Conservation (phyloP, 2,797 vertebrate genomes). For the Aphelocoma californica region DNA sequence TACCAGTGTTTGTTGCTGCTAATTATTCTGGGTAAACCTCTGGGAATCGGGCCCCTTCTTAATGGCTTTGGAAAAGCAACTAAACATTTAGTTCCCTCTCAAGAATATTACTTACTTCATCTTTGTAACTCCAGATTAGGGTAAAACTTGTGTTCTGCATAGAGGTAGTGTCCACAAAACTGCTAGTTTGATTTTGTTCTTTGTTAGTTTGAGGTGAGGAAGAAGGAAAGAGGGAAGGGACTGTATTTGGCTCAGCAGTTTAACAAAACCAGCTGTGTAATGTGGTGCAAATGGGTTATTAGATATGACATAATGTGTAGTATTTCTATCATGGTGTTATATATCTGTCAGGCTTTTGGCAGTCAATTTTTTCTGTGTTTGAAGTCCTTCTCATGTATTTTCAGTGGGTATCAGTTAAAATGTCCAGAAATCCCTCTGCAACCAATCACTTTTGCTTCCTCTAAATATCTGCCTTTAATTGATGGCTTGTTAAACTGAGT, state of each 20-base stretch:
- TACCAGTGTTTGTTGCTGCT: conserved; percentile 72
- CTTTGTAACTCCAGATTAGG: conserved; percentile 25
- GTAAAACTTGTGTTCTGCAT: conserved; percentile 6
- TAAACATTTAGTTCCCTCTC: conserved; percentile 75
- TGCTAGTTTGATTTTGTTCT: conserved; percentile 5
- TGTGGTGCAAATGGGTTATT: conserved; percentile 54
- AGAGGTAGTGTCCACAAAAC: neutral
- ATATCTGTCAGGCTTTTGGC: conserved; percentile 62
- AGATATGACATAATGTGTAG: conserved; percentile 56
- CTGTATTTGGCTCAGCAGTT: conserved; percentile 6
- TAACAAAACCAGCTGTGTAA: conserved; percentile 58
- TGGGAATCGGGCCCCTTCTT: conserved; percentile 76
- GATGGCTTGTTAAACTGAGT: conserved; percentile 69
- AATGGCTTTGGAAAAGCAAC: conserved; percentile 73
- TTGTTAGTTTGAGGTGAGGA: conserved; percentile 37
- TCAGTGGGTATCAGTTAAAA: conserved; percentile 65
- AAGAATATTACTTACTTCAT: neutral
- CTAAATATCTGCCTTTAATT: conserved; percentile 71
- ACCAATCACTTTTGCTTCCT: conserved; percentile 69
- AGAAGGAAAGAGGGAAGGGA: neutral
- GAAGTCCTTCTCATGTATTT: conserved; percentile 59
- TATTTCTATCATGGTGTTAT: conserved; percentile 56
- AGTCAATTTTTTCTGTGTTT: conserved; percentile 35
- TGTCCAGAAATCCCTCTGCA: conserved; percentile 74
- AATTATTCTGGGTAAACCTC: conserved; percentile 78